These are phyloP conservation scores for honey bee (Apis mellifera) DNA, from an alignment of 1,140 invertebrate species.

Conservation along the genomic window Amel_HAv3.1 CM009931.2:27734001-27734500, in stretches of 20 bases:
- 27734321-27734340: conserved; percentile 55
- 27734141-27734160: neutral
- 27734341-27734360: conserved; percentile 77
- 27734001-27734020: conserved; percentile 90
- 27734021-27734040: conserved; percentile 50
- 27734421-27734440: conserved; percentile 81
- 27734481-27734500: conserved; percentile 85
- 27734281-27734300: no score
- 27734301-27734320: neutral
- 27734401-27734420: conserved; percentile 82
- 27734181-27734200: no score
- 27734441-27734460: conserved; percentile 34
- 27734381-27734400: conserved; percentile 88
- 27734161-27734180: no score
- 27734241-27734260: no score
- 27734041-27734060: neutral
- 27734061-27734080: neutral
- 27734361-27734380: conserved; percentile 92
- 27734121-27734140: neutral
- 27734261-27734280: no score
- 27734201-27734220: no score
- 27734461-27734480: conserved; percentile 50
- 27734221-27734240: no score
- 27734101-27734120: no score
- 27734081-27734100: no score